Evolutionary conservation across 2,888 invertebrate genomes (phyloP).

Genomic region (Adelphocoris suturalis): DNA sequence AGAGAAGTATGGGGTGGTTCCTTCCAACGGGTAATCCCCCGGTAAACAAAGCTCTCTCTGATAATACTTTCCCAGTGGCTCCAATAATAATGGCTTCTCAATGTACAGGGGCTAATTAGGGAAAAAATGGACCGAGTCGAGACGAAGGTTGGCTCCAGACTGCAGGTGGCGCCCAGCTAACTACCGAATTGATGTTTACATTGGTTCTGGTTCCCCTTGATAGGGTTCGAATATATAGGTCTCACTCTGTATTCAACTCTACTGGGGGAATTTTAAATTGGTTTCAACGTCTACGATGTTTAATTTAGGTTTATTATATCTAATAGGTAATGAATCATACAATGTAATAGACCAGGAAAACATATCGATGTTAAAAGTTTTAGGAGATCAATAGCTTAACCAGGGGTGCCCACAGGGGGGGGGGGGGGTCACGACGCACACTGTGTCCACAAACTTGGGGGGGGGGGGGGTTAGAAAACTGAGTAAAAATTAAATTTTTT

Average conservation of each 20-base stretch:
- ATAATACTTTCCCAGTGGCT: constrained; percentile 14
- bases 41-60: constrained; percentile 28
- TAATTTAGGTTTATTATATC: no score
- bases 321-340: no score
- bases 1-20: background rate
- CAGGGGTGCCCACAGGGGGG: no score
- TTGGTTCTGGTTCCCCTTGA: background rate
- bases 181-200: constrained; percentile 39
- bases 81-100: constrained; percentile 39
- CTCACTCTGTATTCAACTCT: background rate
- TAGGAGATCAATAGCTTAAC: no score
- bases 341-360: no score
- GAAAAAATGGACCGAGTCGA: constrained; percentile 34
- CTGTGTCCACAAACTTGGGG: no score
- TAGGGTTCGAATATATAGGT: background rate
- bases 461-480: no score
- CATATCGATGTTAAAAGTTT: no score
- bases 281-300: no score
- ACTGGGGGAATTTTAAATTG: background rate
- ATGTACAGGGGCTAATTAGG: constrained; percentile 14
- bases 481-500: no score
- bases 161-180: constrained; percentile 37
- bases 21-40: constrained; percentile 4
- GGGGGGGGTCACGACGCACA: no score
- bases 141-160: constrained; percentile 39